Evolutionary conservation across 2,113 vertebrate genomes (phyloP).

Genomic region (Echinops telfairi): DNA sequence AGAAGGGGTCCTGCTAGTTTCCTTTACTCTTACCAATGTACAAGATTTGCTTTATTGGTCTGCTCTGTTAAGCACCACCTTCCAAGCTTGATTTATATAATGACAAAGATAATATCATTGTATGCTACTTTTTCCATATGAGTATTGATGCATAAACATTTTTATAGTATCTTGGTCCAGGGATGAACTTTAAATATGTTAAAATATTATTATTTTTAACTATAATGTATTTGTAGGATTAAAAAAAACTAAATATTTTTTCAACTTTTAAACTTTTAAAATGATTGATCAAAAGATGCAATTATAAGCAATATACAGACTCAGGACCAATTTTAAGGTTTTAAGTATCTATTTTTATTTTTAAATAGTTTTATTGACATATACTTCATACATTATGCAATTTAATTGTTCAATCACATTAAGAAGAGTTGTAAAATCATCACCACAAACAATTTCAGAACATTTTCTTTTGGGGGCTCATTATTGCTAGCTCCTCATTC

Average conservation of each 20-base stretch:
- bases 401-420: no score
- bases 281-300: background rate
- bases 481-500: no score
- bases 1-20: conserved; percentile 28
- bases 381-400: no score
- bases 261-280: conserved; percentile 27
- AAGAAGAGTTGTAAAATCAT: no score
- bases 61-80: conserved; percentile 52
- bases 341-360: background rate
- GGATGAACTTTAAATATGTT: background rate
- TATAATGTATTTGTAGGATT: background rate
- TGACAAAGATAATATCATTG: conserved; percentile 5
- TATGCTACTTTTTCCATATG: conserved; percentile 54
- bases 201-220: conserved; percentile 37
- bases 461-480: no score
- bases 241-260: conserved; percentile 8
- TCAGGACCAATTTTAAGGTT: background rate
- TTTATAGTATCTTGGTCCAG: background rate
- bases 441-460: no score
- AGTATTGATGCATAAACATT: conserved; percentile 3
- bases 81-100: conserved; percentile 48
- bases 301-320: background rate
- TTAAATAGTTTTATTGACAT: no score
- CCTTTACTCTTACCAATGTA: conserved; percentile 51
- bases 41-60: conserved; percentile 50